These are phyloP conservation scores for Solenopsis invicta DNA, from an alignment of 1,140 invertebrate species.

Conservation along the genomic window DNA sequence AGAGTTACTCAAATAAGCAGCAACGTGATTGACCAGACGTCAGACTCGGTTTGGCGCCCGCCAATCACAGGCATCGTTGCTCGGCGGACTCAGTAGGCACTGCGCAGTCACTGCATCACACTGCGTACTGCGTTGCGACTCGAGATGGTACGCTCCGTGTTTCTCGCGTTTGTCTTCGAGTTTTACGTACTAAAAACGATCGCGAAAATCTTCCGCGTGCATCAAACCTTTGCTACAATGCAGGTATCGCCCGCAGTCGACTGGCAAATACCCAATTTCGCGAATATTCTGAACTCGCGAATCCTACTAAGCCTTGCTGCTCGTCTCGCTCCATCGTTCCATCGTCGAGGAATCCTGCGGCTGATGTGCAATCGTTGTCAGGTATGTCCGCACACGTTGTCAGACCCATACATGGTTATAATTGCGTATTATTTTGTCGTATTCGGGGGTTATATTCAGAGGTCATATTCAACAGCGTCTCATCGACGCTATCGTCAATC, in stretches of 20 bases:
- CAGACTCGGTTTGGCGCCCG: no score
- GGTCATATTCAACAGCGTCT: neutral
- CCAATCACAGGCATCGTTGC: neutral
- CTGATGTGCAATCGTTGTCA: neutral
- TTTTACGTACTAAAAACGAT: neutral
- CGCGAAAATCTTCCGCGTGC: neutral
- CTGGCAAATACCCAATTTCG: neutral
- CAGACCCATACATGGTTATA: neutral
- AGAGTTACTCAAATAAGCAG: neutral
- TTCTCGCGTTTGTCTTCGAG: slow-evolving; percentile 18
- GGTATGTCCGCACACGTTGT: neutral
- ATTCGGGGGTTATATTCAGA: neutral
- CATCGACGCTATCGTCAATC: neutral
- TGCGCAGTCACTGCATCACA: neutral
- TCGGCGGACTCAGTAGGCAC: neutral
- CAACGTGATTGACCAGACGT: neutral
- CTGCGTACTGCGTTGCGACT: neutral
- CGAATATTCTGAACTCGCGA: neutral
- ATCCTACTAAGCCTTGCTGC: no score
- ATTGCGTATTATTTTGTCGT: neutral
- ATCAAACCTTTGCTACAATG: neutral
- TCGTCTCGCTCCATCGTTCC: neutral
- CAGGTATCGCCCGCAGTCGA: neutral
- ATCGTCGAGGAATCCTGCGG: no score
- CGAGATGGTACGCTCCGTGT: neutral